Conservation (phyloP, 2,113 vertebrate genomes). For the Ursus arctos region DNA sequence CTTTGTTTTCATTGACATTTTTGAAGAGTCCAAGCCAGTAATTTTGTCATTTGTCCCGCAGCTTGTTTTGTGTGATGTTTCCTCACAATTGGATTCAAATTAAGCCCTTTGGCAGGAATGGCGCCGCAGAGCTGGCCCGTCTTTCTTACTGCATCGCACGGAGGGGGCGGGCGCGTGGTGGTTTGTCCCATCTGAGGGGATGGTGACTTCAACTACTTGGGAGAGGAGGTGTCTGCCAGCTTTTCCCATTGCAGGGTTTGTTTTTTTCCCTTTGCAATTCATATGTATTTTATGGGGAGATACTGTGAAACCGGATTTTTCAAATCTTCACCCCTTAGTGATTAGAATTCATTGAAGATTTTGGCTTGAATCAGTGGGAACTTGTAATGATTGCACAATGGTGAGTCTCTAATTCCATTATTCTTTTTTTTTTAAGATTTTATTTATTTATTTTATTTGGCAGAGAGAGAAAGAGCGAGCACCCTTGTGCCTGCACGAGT, state of each 20-base stretch:
- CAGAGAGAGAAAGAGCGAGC: too few species aligned
- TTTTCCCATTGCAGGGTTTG: neutral
- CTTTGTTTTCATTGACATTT: neutral
- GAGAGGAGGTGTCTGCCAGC: neutral
- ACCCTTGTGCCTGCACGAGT: too few species aligned
- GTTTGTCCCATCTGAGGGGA: neutral
- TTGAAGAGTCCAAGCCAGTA: neutral
- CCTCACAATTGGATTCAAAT: neutral
- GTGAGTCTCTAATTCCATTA: neutral
- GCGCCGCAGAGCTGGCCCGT: neutral
- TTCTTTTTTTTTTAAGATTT: neutral
- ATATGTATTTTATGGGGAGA: neutral
- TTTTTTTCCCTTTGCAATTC: neutral
- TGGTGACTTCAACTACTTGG: neutral
- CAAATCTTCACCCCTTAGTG: neutral
- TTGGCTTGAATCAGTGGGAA: neutral
- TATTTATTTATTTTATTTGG: too few species aligned
- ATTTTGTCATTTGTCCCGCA: neutral
- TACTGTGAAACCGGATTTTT: neutral
- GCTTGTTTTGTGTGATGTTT: neutral
- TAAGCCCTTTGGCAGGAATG: neutral
- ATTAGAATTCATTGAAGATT: neutral
- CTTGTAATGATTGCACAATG: neutral
- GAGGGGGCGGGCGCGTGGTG: neutral
- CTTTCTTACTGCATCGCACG: neutral